Base-by-base conservation (phyloP, 2,113 vertebrate genomes). In the Spea bombifrons region DNA sequence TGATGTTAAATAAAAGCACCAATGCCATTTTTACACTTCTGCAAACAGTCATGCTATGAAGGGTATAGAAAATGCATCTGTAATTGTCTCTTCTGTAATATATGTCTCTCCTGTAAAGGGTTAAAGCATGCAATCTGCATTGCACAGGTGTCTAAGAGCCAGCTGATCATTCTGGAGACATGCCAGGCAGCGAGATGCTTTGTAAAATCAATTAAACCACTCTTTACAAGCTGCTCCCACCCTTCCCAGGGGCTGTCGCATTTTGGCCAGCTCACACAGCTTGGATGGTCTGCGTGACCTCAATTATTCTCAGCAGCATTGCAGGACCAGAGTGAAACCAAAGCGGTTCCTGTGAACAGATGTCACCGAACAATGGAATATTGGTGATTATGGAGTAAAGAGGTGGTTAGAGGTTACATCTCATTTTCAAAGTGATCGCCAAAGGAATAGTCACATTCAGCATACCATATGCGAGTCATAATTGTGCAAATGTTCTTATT, bases 141-240 rank as follows among this genome's bases (percentile, higher is more conserved):
- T 75, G 50, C 46, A 64, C 73, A 75, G 73, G 73, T 75, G 73
- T 45, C 46, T n/a, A 3, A 10, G n/a, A 8, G 5, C 13, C 44
- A 47, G 55, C 71, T 75, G 65, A 75, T 75, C 59, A 59, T 44
- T 64, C 50, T 64, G 73, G 73, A 65, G 47, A 9, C 2, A 8
- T 8, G 59, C 73, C 73, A 75, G 59, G 9, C 65, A 13, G 57
- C 16, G 73, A 75, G 65, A 65, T 65, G 73, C 48, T 74, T 74
- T 75, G 61, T 50, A 75, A 75, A 75, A 75, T 75, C 73, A 75
- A 75, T 75, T 75, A 75, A 75, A 65, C 73, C n/a, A 9, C 73
- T 65, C 48, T 75, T 64, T 75, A 75, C 59, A 75, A 75, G 73
- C 73, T 75, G 73, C 47, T 73, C 30, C 73, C 45, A 49, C 73